phyloP scores from a whole-genome alignment of 2,797 vertebrate species.

The Gallinago nigripennis region DNA sequence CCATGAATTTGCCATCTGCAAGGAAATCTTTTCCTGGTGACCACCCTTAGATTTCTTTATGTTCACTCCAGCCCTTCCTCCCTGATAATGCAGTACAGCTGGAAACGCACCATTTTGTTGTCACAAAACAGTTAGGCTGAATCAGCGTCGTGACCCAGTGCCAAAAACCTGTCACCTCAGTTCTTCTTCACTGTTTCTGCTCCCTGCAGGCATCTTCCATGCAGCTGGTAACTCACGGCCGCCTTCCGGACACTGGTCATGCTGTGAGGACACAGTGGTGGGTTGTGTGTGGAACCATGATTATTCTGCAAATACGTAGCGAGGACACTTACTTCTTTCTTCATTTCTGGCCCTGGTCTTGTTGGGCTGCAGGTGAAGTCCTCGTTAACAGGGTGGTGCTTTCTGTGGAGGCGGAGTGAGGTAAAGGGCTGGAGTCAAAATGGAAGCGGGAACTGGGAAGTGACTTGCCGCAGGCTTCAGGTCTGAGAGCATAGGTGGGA shows the following conservation, averaged over 20 bases:
- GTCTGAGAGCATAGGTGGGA: accelerated
- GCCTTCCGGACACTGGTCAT: neutral
- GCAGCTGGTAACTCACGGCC: neutral
- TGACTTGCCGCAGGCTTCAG: neutral
- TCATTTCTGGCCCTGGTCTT: neutral
- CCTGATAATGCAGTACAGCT: neutral
- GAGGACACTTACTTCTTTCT: neutral
- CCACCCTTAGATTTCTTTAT: neutral
- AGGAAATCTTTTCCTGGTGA: neutral
- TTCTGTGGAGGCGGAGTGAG: neutral
- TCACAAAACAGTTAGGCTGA: constrained; percentile 9
- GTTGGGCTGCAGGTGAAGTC: neutral
- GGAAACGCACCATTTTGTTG: neutral
- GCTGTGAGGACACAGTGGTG: neutral
- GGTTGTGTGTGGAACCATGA: neutral
- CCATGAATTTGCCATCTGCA: neutral
- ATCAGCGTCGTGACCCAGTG: neutral
- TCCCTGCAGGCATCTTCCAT: constrained; percentile 14
- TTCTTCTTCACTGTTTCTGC: neutral
- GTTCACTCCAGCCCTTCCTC: neutral
- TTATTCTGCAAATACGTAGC: neutral
- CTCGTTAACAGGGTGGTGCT: neutral
- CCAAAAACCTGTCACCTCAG: constrained; percentile 13
- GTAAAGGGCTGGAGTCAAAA: neutral
- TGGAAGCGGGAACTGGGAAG: neutral